Base-by-base conservation (phyloP, 2,113 vertebrate species). In the Periophthalmodon schlosseri region DNA sequence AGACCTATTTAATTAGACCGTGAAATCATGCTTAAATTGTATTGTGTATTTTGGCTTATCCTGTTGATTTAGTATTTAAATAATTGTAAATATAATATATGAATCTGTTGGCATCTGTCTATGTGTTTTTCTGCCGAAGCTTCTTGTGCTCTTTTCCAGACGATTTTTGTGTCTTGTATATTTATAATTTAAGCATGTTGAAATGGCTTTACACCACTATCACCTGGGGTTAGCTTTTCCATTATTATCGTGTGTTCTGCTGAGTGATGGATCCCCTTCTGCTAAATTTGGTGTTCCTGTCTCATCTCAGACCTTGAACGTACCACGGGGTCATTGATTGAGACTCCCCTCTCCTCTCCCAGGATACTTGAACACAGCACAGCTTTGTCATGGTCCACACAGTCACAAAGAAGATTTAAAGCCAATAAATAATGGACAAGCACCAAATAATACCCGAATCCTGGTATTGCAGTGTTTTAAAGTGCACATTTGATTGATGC, bases 351-450 rank as follows among this genome's bases (percentile, higher is more conserved):
- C 63, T 63, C 77, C 75, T 83, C 56, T 77, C 72, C 69, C 14
- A 83, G 79, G 28, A 68, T 77, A 78, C 72, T 72, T 69, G 58
- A 83, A 69, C 67, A 72, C 46, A 72, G 70, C 64, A 73, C 68
- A 82, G 60, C 78, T 74, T 50, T 73, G 14, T 75, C 75, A 65
- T 82, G 67, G 57, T 77, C 68, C 72, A 69, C 70, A 54, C 77
- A 83, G 71, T 73, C 82, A 74, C 60, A 18, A 28, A 73, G 78
- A 78, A 86, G 81, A 90, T 87, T 44, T 87, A 83, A 56, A 76
- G 68, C 77, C 84, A 79, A 82, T 87, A 82, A 85, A 87, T 89
- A 86, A 87, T 83, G 71, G 76, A 88, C 70, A 75, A 75, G 84
- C 81, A 70, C 76, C 69, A 84, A 84, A 87, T 88, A 86, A 89